Conservation (phyloP, 1,140 invertebrate species). For the Phymorhynchus buccinoides region DNA sequence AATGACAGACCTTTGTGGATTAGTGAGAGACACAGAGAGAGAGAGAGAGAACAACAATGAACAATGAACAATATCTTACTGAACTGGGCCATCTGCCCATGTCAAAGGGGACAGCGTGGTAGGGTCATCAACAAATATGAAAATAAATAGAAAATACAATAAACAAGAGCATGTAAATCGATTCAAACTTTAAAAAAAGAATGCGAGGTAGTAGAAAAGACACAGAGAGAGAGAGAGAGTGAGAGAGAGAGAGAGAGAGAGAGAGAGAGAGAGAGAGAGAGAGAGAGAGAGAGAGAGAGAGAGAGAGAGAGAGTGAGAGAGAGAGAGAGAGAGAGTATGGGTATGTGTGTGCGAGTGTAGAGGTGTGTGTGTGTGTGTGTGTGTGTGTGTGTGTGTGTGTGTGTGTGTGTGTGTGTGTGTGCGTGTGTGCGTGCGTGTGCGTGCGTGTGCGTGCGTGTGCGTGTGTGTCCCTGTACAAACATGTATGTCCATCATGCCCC, state of each 20-base stretch:
- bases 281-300: constrained; percentile 17
- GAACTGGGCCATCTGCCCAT: too few relatives aligned
- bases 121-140: too few relatives aligned
- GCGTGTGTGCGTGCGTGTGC: neutral
- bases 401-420: neutral
- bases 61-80: too few relatives aligned
- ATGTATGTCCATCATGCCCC: too few relatives aligned
- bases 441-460: neutral
- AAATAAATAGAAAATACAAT: too few relatives aligned
- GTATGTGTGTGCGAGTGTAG: neutral
- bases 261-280: neutral
- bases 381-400: neutral
- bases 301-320: neutral
- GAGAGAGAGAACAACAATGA: neutral
- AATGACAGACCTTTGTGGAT: neutral
- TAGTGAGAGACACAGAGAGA: neutral
- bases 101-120: too few relatives aligned
- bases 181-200: too few relatives aligned
- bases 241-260: constrained; percentile 25
- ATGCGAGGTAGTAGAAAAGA: too few relatives aligned
- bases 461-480: neutral
- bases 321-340: too few relatives aligned
- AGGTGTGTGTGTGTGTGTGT: neutral
- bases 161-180: too few relatives aligned
- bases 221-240: neutral